Evolutionary conservation across 2,888 invertebrate species (phyloP).

Genomic region (Caprella mutica): DNA sequence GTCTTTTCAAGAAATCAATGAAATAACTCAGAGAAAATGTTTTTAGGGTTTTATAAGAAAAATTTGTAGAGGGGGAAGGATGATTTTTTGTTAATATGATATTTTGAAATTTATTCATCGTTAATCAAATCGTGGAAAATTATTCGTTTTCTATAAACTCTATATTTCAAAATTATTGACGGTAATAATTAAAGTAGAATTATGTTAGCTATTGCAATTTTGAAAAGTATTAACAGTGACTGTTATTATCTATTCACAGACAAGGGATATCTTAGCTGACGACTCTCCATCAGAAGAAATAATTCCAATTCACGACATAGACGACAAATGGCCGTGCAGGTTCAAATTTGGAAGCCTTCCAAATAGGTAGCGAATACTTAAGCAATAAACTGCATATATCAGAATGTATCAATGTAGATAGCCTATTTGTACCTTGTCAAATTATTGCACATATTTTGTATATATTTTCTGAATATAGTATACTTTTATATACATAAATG

Average conservation of each 20-base stretch:
- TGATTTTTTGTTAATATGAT: too few relatives aligned
- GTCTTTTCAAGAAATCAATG: neutral
- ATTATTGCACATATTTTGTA: too few relatives aligned
- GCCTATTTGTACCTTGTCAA: too few relatives aligned
- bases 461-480: too few relatives aligned
- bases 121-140: too few relatives aligned
- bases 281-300: conserved; percentile 4
- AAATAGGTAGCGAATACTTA: conserved; percentile 6
- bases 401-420: too few relatives aligned
- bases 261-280: neutral
- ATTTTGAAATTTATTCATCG: too few relatives aligned
- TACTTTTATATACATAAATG: too few relatives aligned
- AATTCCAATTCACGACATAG: conserved; percentile 8
- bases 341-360: conserved; percentile 5
- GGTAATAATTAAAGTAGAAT: neutral
- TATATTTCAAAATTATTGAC: too few relatives aligned
- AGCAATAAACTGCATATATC: too few relatives aligned
- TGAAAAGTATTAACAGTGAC: neutral
- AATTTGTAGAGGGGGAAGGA: too few relatives aligned
- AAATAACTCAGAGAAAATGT: neutral
- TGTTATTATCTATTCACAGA: neutral
- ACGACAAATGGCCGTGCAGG: conserved; percentile 6
- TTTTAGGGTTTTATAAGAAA: neutral
- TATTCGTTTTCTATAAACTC: too few relatives aligned
- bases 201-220: neutral